Conservation (phyloP, 2,113 vertebrate species). For the Chionomys nivalis region DNA sequence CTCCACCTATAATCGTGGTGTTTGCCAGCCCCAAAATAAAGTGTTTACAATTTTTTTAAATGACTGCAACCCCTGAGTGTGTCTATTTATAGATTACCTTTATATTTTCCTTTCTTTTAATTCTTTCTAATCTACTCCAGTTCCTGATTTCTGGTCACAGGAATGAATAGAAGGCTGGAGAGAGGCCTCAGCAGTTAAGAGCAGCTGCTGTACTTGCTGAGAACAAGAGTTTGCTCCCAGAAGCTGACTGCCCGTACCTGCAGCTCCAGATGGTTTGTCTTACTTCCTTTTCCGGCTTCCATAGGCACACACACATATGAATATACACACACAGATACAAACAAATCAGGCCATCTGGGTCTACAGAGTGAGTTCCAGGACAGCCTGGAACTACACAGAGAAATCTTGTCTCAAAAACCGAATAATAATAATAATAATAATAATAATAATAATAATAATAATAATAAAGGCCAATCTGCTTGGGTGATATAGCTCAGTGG, state of each 20-base stretch:
- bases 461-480: background rate
- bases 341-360: background rate
- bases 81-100: background rate
- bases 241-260: background rate
- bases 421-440: too few species aligned
- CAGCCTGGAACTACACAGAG: background rate
- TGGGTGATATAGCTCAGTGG: background rate
- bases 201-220: background rate
- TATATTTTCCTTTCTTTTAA: background rate
- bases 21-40: background rate
- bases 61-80: background rate
- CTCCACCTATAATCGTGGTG: background rate
- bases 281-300: background rate
- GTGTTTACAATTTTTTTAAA: background rate
- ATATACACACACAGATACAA: background rate
- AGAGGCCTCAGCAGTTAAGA: background rate
- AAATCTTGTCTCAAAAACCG: background rate
- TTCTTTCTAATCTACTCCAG: background rate
- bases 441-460: too few species aligned
- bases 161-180: background rate
- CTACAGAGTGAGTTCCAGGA: background rate
- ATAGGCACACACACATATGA: background rate
- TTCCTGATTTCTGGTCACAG: background rate
- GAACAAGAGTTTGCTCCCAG: background rate
- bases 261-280: background rate